phyloP scores from a whole-genome alignment of 2,888 invertebrate genomes.

The Creontiades dilutus region DNA sequence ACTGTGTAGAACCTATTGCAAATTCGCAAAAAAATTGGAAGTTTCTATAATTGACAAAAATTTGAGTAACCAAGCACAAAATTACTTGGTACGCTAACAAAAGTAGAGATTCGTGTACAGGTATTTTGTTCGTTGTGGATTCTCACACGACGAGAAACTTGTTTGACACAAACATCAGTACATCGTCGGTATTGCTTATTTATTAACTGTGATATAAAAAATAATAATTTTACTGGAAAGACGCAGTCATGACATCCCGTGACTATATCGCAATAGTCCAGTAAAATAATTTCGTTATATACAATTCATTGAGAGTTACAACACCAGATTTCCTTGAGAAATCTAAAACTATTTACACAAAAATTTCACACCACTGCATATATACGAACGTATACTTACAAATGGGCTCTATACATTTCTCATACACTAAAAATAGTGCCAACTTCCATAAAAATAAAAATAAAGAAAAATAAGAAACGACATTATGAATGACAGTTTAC shows the following conservation, averaged over 20 bases:
- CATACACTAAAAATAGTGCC: too few relatives aligned
- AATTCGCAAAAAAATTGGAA: neutral
- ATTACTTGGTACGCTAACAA: neutral
- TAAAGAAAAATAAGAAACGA: too few relatives aligned
- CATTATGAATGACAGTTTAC: too few relatives aligned
- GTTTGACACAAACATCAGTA: slow-evolving; percentile 23
- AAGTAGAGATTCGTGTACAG: neutral
- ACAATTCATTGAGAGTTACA: neutral
- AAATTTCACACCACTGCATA: neutral
- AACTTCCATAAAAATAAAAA: too few relatives aligned
- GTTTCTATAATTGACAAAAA: neutral
- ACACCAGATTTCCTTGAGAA: neutral
- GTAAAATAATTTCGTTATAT: neutral
- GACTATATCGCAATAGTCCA: slow-evolving; percentile 11
- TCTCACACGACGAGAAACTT: neutral
- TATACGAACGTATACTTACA: too few relatives aligned
- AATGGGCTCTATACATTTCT: too few relatives aligned
- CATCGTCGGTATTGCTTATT: neutral
- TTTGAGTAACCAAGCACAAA: neutral
- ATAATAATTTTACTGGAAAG: neutral
- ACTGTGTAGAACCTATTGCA: neutral
- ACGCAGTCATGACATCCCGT: neutral
- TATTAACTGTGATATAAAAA: neutral
- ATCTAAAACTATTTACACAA: neutral
- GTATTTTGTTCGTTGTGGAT: neutral